Evolutionary conservation across 92 coral and sea anemone species (phyloP), one percentile per base, ranked within the genome.

Genomic region (Parazoanthus darwini): DNA sequence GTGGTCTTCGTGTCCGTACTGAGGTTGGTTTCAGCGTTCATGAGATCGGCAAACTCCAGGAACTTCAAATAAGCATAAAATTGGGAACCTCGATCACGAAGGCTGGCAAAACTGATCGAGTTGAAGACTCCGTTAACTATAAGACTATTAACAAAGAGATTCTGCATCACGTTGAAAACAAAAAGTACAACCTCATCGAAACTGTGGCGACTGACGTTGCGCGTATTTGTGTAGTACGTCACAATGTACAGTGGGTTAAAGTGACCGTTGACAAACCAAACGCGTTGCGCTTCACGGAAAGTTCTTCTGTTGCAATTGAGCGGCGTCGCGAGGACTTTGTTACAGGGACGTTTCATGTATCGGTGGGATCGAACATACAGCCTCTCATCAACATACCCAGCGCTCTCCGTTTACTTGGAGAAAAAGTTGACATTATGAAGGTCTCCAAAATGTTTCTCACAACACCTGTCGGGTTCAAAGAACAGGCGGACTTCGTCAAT

Each of bases 131-230:
- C 13, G 37, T 94, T 25, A 88, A 94, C 90, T 76, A 85, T 86
- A 92, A 70, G 70, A 81, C 89, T 10, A 68, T 94, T 16, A 48
- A 88, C 33, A 94, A 94, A 86, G 94, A 88, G 35, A 79, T 94
- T 15, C 80, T 94, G 20, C 44, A 74, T 43, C 96, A 90, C 46
- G 94, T 94, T 44, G 93, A 94, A 68, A 90, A 90, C 78, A 94
- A 86, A 82, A 90, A 86, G 89, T 92, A 92, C 86, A 90, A 90
- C 63, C 91, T 92, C 22, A 90, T 94, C 37, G 96, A 94, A 88
- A 79, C 96, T 9, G 91, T 94, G 10, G 96, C 96, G 15, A 87
- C 94, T 16, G 96, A 94, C 48, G 91, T 94, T 13, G 96, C 94
- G 20, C 93, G 96, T 35, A 90, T 94, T 73, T 94, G 94, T 39